Base-by-base conservation (phyloP, 1,140 invertebrate genomes). In the Anastrepha obliqua region DNA sequence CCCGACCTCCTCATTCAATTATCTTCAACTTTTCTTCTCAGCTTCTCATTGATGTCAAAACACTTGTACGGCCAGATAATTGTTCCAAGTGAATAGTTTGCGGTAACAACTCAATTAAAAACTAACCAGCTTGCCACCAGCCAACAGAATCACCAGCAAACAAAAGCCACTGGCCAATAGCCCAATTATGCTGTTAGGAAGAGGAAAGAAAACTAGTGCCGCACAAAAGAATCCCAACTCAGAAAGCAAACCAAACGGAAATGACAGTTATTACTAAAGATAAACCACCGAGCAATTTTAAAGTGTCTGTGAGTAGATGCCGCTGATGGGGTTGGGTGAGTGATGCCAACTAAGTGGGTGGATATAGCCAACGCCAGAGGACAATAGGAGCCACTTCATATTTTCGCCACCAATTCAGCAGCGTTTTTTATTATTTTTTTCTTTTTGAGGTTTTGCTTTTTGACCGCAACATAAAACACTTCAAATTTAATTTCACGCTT, bases 401-500 rank as follows among this genome's bases (percentile, higher is more conserved):
- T 81, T 81, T 81, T 81, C 15, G 60, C 67, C 44, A 81, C 44
- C 4, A 29, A n/a, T 5, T 42, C 70, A 47, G 13, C 42, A 74
- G 3, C 13, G 17, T 51, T 81, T 81, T 81, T 55, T 81, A 20
- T 81, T 17, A 47, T 55, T 81, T 47, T 81, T 15, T n/a, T 17
- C 44, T 29, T 51, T 55, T 81, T 81, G 74, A 3, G 74, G 47
- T 81, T 81, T 81, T 81, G 74, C 51, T 81, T 51, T 81, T 55
- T 81, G 47, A 81, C 74, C 74, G 74, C 74, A 81, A 81, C 74
- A 81, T 78, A 81, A 81, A 81, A 81, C 74, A 81, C 74, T 81
- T 55, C 74, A 81, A 81, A 81, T 81, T 81, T 81, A 81, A 81
- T 81, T 81, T 81, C 74, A 81, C 74, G 74, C 74, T 81, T 81